phyloP scores from a whole-genome alignment of 2,797 vertebrate genomes.

The Australoheros facetus region DNA sequence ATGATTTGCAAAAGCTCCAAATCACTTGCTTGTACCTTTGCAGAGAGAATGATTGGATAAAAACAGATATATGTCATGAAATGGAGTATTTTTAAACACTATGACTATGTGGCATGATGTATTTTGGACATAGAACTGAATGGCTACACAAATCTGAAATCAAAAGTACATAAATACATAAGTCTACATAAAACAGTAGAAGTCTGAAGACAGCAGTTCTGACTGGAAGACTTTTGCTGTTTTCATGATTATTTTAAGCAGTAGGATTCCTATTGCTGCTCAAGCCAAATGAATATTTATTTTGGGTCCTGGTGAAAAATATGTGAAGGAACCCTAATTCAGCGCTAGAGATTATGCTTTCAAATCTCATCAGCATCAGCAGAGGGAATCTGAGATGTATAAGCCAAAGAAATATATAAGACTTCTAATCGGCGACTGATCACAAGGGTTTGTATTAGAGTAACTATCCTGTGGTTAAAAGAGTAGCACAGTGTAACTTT shows the following conservation, averaged over 20 bases:
- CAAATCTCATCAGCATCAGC: not conserved
- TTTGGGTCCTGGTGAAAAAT: not conserved
- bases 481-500: not conserved
- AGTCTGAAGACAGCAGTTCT: slow-evolving; percentile 17
- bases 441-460: slow-evolving; percentile 33
- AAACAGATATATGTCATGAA: slow-evolving; percentile 60
- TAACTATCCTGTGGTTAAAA: slow-evolving; percentile 12
- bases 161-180: slow-evolving; percentile 70
- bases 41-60: slow-evolving; percentile 50
- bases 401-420: not conserved
- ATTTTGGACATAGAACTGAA: slow-evolving; percentile 60
- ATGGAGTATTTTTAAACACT: slow-evolving; percentile 56
- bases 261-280: slow-evolving; percentile 2
- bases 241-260: not conserved
- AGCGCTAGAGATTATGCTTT: not conserved
- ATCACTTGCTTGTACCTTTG: slow-evolving; percentile 37
- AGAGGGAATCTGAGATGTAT: slow-evolving; percentile 23
- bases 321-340: not conserved
- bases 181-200: slow-evolving; percentile 63
- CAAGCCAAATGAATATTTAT: slow-evolving; percentile 9
- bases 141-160: slow-evolving; percentile 66
- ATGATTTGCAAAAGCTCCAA: slow-evolving; percentile 42
- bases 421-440: slow-evolving; percentile 22
- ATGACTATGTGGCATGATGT: slow-evolving; percentile 38
- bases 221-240: slow-evolving; percentile 3